Evolutionary conservation across 2,113 vertebrate genomes (phyloP).

Genomic region (Sphyrna mokarran): DNA sequence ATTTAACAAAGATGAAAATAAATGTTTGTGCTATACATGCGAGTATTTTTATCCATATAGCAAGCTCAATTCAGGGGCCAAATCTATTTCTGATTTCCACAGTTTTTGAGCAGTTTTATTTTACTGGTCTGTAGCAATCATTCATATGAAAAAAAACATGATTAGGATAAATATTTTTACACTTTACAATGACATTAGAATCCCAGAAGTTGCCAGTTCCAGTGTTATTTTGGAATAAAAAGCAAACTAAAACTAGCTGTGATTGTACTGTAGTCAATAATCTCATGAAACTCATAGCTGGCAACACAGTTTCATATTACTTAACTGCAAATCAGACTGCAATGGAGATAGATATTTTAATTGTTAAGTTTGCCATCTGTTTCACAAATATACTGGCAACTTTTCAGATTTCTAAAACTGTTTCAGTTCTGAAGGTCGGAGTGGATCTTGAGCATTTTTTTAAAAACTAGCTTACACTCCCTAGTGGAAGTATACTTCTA

Average conservation of each 20-base stretch:
- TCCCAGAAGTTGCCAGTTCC: neutral
- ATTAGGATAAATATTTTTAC: neutral
- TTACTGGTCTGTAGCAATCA: neutral
- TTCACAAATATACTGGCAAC: neutral
- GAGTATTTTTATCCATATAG: neutral
- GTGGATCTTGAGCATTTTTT: neutral
- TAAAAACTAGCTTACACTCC: neutral
- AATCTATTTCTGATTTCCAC: neutral
- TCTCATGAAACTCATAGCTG: neutral
- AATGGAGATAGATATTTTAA: neutral
- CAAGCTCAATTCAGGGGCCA: neutral
- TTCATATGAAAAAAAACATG: neutral
- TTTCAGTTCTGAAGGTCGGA: neutral
- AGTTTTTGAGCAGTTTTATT: neutral
- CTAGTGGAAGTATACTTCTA: neutral
- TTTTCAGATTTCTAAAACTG: neutral
- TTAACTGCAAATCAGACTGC: neutral
- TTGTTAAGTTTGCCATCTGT: neutral
- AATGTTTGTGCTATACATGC: neutral
- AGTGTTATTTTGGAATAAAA: neutral
- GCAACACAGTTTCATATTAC: neutral
- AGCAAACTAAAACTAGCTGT: neutral
- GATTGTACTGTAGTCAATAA: neutral
- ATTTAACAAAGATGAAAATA: neutral
- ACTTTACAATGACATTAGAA: neutral